Evolutionary conservation across 1,140 invertebrate species (phyloP).

Genomic region (Leptestheria dahalacensis): DNA sequence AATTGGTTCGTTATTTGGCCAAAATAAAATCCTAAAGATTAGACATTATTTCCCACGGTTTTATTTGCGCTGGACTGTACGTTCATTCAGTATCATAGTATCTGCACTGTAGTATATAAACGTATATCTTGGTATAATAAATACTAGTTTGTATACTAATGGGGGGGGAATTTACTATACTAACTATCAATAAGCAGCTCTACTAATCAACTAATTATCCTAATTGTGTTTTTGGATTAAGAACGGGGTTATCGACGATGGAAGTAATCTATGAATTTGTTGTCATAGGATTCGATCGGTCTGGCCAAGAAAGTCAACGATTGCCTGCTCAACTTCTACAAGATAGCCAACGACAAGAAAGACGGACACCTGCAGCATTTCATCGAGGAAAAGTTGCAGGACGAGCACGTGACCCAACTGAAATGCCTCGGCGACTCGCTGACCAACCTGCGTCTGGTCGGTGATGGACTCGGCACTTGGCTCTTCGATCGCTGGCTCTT

Average conservation of each 20-base stretch:
- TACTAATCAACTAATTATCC: neutral
- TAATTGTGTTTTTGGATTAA: neutral
- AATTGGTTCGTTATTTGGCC: too few species aligned
- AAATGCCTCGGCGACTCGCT: neutral
- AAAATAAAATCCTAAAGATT: too few species aligned
- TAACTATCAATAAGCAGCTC: too few species aligned
- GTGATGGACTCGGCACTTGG: constrained; percentile 9
- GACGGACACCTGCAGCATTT: constrained; percentile 6
- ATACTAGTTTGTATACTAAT: too few species aligned
- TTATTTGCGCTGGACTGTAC: too few species aligned
- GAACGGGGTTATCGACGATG: neutral
- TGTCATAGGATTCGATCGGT: neutral
- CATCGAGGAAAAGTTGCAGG: constrained; percentile 5
- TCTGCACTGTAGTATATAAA: too few species aligned
- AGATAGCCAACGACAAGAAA: neutral
- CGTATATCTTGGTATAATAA: too few species aligned
- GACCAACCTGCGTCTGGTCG: constrained; percentile 1
- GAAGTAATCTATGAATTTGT: neutral
- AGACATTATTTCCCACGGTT: too few species aligned
- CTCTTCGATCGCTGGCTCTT: constrained; percentile 10
- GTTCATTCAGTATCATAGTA: too few species aligned
- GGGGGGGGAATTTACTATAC: too few species aligned
- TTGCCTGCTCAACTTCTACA: neutral
- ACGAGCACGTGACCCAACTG: neutral
- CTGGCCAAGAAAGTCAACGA: neutral